Percentiles rank a stretch among this genome's conserved stretches.
These are phyloP conservation scores for Anser brachyrhynchus DNA, from an alignment of 2,113 vertebrate genomes.

Conservation along the genomic window DNA sequence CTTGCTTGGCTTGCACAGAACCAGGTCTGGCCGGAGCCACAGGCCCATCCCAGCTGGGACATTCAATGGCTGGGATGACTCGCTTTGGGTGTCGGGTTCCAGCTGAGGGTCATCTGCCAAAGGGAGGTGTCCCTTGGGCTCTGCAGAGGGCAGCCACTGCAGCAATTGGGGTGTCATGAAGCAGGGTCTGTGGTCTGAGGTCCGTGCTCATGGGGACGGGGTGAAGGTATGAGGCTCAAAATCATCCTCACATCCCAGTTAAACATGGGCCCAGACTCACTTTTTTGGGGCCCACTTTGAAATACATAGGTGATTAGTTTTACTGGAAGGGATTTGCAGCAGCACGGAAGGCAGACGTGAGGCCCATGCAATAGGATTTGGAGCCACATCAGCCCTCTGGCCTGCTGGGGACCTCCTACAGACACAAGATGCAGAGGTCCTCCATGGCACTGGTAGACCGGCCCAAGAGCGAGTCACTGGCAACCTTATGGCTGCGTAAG, in stretches of 20 bases:
- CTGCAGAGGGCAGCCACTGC: not conserved
- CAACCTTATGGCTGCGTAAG: not conserved
- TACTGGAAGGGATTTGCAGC: not conserved
- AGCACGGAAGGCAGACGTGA: not conserved
- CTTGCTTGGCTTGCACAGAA: not conserved
- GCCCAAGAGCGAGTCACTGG: not conserved
- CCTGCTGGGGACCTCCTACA: not conserved
- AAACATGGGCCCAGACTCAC: not conserved
- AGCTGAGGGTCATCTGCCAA: not conserved
- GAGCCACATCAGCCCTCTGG: not conserved
- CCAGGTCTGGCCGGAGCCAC: not conserved
- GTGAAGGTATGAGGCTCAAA: fast-evolving
- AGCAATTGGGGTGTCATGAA: not conserved
- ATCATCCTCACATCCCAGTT: not conserved
- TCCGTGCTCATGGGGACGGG: not conserved
- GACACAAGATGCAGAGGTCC: not conserved
- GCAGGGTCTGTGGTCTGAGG: not conserved
- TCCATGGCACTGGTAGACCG: not conserved
- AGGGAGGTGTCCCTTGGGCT: not conserved
- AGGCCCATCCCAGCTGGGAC: not conserved
- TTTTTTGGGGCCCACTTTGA: not conserved
- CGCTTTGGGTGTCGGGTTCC: not conserved
- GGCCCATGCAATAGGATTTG: fast-evolving
- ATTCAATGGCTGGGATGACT: not conserved
- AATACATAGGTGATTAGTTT: not conserved